phyloP scores from a whole-genome alignment of 2,113 vertebrate genomes.

The Anoplopoma fimbria region DNA sequence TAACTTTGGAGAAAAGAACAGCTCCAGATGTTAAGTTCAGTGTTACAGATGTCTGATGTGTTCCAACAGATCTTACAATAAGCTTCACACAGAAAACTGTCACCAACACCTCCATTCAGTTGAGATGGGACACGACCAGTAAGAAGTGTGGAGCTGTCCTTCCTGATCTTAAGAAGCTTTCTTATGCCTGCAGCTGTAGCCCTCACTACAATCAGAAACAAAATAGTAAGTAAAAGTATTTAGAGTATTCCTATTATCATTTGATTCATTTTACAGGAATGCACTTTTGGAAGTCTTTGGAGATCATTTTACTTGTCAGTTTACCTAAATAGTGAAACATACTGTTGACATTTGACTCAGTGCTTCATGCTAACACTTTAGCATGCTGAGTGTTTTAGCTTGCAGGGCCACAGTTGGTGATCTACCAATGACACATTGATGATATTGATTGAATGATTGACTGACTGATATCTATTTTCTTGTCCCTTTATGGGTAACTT shows the following conservation, averaged over 20 bases:
- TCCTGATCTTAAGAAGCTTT: accelerated
- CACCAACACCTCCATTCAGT: accelerated
- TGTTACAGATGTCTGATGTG: constrained; percentile 19
- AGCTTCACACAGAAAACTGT: accelerated
- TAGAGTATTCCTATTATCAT: neutral
- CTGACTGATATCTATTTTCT: neutral
- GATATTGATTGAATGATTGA: constrained; percentile 5
- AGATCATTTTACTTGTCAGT: neutral
- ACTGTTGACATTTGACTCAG: neutral
- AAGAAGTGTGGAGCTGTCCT: accelerated
- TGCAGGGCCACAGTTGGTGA: neutral
- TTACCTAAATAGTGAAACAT: neutral
- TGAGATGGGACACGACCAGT: constrained; percentile 6
- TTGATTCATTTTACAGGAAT: neutral
- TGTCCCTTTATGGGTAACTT: neutral
- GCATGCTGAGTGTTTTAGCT: neutral
- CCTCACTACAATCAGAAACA: accelerated
- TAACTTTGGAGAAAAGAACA: neutral
- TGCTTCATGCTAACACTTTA: neutral
- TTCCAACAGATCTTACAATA: constrained; percentile 41
- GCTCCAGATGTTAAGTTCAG: neutral
- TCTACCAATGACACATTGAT: neutral
- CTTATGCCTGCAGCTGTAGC: accelerated
- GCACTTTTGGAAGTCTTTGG: neutral
- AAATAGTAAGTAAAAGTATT: neutral